A percentile compares a stretch with the other conserved stretches of the same genome.
Conservation (phyloP, 2,888 invertebrate species). For the Pinctada fucata region DNA sequence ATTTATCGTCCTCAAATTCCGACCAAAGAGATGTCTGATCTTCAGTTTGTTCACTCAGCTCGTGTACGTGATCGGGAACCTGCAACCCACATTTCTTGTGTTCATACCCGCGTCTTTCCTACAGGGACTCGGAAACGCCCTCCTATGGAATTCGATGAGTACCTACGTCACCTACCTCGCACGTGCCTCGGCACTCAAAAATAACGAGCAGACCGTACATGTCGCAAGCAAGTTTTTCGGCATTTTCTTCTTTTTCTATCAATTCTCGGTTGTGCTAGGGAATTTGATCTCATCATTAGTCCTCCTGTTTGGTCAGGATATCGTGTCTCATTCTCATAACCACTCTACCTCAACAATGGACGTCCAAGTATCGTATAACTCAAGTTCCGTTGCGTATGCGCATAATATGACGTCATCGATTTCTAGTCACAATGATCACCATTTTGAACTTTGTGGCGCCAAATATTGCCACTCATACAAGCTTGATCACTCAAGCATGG, state of each 20-base stretch:
- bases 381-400: not conserved
- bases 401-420: not conserved
- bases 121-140: constrained; percentile 66
- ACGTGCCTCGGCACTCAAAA: constrained; percentile 59
- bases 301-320: constrained; percentile 40
- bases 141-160: constrained; percentile 72
- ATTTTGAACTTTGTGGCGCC: constrained; percentile 57
- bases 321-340: constrained; percentile 3
- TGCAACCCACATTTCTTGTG: constrained; percentile 66
- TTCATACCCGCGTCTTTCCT: constrained; percentile 67
- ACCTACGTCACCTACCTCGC: constrained; percentile 73
- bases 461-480: constrained; percentile 59
- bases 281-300: constrained; percentile 71
- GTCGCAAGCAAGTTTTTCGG: constrained; percentile 72
- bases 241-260: constrained; percentile 70
- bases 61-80: constrained; percentile 66
- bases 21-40: constrained; percentile 64
- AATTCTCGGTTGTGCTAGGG: constrained; percentile 68
- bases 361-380: not conserved
- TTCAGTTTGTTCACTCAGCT: constrained; percentile 59
- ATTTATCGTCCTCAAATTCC: constrained; percentile 66
- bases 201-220: constrained; percentile 55
- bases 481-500: constrained; percentile 33
- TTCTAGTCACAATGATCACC: not conserved
- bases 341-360: not conserved